Conservation (phyloP, 2,113 vertebrate genomes). For the Rhabdornis inornatus region DNA sequence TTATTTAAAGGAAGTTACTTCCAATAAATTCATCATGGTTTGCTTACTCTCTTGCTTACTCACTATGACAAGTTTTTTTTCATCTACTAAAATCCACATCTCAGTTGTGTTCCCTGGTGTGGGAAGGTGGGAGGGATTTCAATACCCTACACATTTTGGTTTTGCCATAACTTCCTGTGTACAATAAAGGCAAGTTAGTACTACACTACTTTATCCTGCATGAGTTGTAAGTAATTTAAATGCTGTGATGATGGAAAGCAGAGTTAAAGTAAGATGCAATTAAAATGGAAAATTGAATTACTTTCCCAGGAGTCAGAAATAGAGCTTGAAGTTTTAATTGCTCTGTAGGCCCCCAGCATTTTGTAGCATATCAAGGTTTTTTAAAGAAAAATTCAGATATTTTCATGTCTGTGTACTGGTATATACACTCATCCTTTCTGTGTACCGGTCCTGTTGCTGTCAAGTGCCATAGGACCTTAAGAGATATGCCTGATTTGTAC, state of each 20-base stretch:
- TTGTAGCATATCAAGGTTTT: neutral
- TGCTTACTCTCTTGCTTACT: neutral
- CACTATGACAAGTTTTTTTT: neutral
- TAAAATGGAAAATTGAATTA: neutral
- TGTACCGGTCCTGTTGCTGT: neutral
- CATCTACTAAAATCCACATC: neutral
- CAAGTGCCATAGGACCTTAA: neutral
- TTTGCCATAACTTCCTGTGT: neutral
- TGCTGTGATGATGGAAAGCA: neutral
- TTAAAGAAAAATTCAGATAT: neutral
- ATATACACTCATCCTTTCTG: neutral
- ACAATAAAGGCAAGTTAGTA: neutral
- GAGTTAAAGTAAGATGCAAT: neutral
- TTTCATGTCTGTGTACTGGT: neutral
- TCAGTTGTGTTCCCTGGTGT: neutral
- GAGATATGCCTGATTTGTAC: neutral
- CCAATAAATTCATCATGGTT: neutral
- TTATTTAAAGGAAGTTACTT: neutral
- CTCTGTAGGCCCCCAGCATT: neutral
- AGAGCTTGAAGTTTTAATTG: neutral
- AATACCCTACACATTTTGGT: neutral
- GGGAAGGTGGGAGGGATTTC: neutral
- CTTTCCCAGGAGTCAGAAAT: neutral
- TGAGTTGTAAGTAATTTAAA: neutral
- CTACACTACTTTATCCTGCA: neutral